Conservation (phyloP, 2,888 invertebrate species). For the Microplitis manilae region DNA sequence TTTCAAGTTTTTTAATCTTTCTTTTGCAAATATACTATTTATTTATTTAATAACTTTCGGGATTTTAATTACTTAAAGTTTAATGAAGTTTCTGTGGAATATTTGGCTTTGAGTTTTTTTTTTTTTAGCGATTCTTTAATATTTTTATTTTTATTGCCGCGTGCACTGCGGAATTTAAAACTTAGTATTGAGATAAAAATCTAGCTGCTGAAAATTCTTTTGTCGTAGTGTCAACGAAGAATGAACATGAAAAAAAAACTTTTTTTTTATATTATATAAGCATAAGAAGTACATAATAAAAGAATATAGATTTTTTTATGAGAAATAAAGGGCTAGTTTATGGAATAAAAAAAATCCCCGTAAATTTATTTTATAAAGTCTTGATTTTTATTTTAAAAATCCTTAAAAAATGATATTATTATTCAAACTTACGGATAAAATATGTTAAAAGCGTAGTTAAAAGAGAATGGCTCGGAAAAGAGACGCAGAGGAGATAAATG, state of each 20-base stretch:
- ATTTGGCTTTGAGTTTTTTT: neutral
- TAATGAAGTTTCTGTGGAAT: too few species aligned
- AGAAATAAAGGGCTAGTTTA: neutral
- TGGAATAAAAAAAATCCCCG: neutral
- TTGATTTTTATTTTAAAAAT: neutral
- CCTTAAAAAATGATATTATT: neutral
- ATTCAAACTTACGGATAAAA: neutral
- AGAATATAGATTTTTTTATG: too few species aligned
- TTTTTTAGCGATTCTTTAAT: neutral
- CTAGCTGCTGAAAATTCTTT: neutral
- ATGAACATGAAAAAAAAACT: too few species aligned
- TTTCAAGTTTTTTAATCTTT: too few species aligned
- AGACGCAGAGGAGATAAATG: conserved; percentile 41
- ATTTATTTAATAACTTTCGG: too few species aligned
- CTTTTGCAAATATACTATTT: too few species aligned
- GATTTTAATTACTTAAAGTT: too few species aligned
- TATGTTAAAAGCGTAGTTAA: neutral
- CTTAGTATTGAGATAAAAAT: neutral
- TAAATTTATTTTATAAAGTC: neutral
- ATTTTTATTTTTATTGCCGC: neutral
- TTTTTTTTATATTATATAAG: too few species aligned
- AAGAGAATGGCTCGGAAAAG: conserved; percentile 9
- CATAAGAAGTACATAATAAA: too few species aligned
- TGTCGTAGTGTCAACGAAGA: neutral
- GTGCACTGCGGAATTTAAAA: neutral